Percentiles rank a stretch among this genome's conserved stretches.
These are phyloP conservation scores for Hipparchia semele DNA, from an alignment of 2,888 invertebrate genomes.

Conservation along the genomic window DNA sequence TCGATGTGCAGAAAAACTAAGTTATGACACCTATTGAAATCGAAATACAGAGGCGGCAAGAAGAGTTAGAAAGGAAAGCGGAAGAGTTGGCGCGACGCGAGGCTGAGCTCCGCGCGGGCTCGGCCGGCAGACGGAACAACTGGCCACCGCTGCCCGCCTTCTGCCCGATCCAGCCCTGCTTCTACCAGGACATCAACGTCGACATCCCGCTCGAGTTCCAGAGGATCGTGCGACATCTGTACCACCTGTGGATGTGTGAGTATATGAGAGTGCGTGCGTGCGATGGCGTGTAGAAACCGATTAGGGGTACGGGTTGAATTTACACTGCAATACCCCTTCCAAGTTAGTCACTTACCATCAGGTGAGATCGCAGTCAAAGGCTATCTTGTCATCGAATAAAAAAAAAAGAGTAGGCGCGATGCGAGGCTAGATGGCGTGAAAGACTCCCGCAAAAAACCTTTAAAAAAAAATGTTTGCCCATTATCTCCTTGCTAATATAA, in stretches of 20 bases:
- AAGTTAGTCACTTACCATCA: too few species aligned
- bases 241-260: slow-evolving; percentile 99
- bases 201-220: slow-evolving; percentile 99
- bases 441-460: too few species aligned
- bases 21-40: slow-evolving; percentile 31
- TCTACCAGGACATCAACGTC: slow-evolving; percentile 99
- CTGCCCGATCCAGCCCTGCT: slow-evolving; percentile 98
- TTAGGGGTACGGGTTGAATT: too few species aligned
- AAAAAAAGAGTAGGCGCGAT: too few species aligned
- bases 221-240: slow-evolving; percentile 95
- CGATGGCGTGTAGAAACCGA: too few species aligned
- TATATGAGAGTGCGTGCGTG: slow-evolving; percentile 49
- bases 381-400: too few species aligned
- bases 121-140: slow-evolving; percentile 92
- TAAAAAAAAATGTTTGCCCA: too few species aligned
- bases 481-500: too few species aligned
- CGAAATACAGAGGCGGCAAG: slow-evolving; percentile 88
- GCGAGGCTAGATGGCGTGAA: too few species aligned
- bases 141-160: slow-evolving; percentile 98
- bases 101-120: slow-evolving; percentile 89
- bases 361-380: too few species aligned
- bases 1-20: background rate
- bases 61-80: slow-evolving; percentile 96
- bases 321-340: too few species aligned
- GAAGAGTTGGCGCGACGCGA: slow-evolving; percentile 94